phyloP scores from a whole-genome alignment of 2,113 vertebrate species.

The Verasper variegatus region DNA sequence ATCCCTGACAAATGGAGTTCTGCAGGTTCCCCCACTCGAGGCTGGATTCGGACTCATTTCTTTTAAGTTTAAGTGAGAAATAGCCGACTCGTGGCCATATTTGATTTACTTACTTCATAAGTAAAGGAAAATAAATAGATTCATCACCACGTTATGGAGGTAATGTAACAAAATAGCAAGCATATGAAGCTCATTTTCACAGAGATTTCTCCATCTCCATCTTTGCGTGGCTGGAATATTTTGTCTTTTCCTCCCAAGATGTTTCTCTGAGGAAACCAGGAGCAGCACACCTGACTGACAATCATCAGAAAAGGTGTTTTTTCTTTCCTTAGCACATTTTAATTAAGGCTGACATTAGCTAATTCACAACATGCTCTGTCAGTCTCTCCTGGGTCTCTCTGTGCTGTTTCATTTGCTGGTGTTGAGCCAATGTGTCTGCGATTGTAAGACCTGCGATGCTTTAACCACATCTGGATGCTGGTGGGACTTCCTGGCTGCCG shows the following conservation, averaged over 20 bases:
- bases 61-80: slow-evolving; percentile 54
- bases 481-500: slow-evolving; percentile 51
- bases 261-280: slow-evolving; percentile 20
- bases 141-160: slow-evolving; percentile 1
- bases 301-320: slow-evolving; percentile 32
- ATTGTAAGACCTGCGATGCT: slow-evolving; percentile 44
- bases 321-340: slow-evolving; percentile 62
- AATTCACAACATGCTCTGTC: slow-evolving; percentile 62
- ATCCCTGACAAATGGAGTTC: slow-evolving; percentile 63
- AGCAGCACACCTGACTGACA: slow-evolving; percentile 36
- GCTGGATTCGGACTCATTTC: slow-evolving; percentile 51
- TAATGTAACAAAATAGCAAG: slow-evolving; percentile 6
- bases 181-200: slow-evolving; percentile 10
- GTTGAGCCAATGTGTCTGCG: slow-evolving; percentile 67
- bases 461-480: slow-evolving; percentile 53
- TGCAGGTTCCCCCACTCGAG: slow-evolving; percentile 46
- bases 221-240: not conserved
- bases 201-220: not conserved
- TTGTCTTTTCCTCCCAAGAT: not conserved
- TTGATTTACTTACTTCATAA: slow-evolving; percentile 54
- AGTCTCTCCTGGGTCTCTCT: slow-evolving; percentile 47
- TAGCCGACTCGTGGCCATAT: slow-evolving; percentile 33
- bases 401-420: slow-evolving; percentile 71
- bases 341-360: slow-evolving; percentile 71
- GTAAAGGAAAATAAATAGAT: slow-evolving; percentile 31